Base-by-base conservation (phyloP, 2,797 vertebrate genomes). In the Intellagama lesueurii region DNA sequence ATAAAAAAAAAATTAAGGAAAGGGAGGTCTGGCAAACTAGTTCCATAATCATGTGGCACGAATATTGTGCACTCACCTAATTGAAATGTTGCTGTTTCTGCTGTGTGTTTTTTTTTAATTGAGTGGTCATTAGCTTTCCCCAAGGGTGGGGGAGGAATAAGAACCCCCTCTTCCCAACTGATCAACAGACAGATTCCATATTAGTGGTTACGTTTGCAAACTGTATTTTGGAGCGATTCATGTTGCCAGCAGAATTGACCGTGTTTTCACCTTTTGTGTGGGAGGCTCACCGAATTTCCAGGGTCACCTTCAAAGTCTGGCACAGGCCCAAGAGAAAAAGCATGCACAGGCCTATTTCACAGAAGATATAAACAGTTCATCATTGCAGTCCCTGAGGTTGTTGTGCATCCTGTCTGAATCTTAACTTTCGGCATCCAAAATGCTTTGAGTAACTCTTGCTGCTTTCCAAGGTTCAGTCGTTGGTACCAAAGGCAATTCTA, bases 91-190 rank as follows among this genome's bases (percentile, higher is more conserved):
- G 87, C 44, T 91, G 78, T 6, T 77, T 77, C 56, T 66, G 64
- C 64, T 82, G 24, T 28, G 40, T 40, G 1, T 40, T 40, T 1
- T 66, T 81, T 93, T 94, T 95, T 95, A 93, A 95, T 88, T 91
- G 88, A 92, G 81, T 94, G 93, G 92, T 92, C 93, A 91, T 94
- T 95, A 93, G 93, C 92, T 95, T 95, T 94, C 84, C 78, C 40
- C 80, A 60, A 26, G 19, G 9, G 3, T 3, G 12, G 28, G 30
- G 9, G 2, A 44, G 8, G 7, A 32, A 93, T 94, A 92, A 93
- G 88, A 85, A 47, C 24, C 89, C 49, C 77, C 24, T 2, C 35
- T 76, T 24, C 73, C 9, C 30, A 93, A 91, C 88, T 94, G 93
- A 88, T 88, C 92, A 90, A 90, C 94, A 93, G 90, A 91, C 92